A percentile compares a stretch with the other conserved stretches of the same genome.
Evolutionary conservation across 2,888 invertebrate genomes (phyloP).

Genomic region (Trisateles emortualis): DNA sequence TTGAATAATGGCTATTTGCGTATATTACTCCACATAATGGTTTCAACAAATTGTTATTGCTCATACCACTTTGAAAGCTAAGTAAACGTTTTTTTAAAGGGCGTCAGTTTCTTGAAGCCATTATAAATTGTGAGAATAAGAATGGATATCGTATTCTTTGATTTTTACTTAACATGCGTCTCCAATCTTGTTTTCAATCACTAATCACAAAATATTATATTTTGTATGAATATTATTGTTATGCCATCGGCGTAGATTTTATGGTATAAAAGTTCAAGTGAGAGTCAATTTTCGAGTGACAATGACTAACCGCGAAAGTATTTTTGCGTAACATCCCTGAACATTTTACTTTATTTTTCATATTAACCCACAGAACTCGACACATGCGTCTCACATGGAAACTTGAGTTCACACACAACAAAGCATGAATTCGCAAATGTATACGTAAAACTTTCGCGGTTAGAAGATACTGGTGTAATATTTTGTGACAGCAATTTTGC

Average conservation of each 20-base stretch:
- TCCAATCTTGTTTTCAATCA: constrained; percentile 61
- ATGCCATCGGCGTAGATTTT: no score
- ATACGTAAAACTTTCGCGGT: constrained; percentile 23
- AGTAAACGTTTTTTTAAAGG: constrained; percentile 23
- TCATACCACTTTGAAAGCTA: constrained; percentile 12
- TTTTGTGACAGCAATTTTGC: constrained; percentile 71
- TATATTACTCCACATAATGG: constrained; percentile 51
- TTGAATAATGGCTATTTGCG: constrained; percentile 52
- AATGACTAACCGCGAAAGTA: constrained; percentile 6
- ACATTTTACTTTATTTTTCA: constrained; percentile 34
- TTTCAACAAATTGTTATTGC: constrained; percentile 61
- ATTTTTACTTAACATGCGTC: constrained; percentile 45
- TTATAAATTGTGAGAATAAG: constrained; percentile 59
- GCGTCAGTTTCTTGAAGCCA: constrained; percentile 65
- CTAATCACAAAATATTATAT: constrained; percentile 66
- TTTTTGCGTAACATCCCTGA: constrained; percentile 33
- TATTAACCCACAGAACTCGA: background rate
- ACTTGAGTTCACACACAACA: background rate
- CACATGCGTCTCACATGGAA: background rate
- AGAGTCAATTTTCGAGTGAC: background rate
- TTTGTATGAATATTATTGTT: background rate
- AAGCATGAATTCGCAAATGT: constrained; percentile 10
- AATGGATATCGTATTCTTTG: constrained; percentile 54
- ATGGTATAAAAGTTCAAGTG: no score
- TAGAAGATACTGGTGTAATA: constrained; percentile 49